Percentiles rank a stretch among this genome's conserved stretches.
These are phyloP conservation scores for Pristionchus pacificus DNA, from an alignment of 1,140 invertebrate genomes.

Conservation along the genomic window DNA sequence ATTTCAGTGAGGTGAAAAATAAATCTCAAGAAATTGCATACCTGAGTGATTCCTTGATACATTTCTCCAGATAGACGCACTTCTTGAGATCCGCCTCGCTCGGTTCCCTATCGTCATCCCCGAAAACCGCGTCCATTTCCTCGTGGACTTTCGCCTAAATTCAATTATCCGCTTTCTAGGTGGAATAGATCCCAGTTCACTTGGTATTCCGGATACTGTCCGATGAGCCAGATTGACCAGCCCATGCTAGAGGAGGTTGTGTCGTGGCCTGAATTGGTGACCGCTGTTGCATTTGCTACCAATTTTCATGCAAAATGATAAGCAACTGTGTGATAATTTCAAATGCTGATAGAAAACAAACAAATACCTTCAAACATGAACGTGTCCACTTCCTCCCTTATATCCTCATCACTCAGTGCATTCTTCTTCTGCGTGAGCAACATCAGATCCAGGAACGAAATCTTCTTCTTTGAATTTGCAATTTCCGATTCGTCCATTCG, in stretches of 20 bases:
- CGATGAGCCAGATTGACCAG: slow-evolving; percentile 60
- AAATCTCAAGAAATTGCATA: not conserved
- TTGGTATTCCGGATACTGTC: slow-evolving; percentile 62
- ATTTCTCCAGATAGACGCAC: slow-evolving; percentile 76
- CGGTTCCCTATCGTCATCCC: slow-evolving; percentile 71
- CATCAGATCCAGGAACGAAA: slow-evolving; percentile 77
- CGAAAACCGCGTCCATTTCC: slow-evolving; percentile 73
- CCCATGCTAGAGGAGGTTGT: slow-evolving; percentile 79
- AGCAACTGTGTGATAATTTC: not conserved
- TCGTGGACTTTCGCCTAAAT: slow-evolving; percentile 69
- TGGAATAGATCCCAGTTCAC: not conserved
- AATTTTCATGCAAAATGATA: too few species aligned
- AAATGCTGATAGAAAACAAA: not conserved
- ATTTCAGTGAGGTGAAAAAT: not conserved
- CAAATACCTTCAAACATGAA: slow-evolving; percentile 69
- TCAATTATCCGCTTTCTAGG: not conserved
- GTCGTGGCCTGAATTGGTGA: slow-evolving; percentile 73
- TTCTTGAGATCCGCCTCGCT: slow-evolving; percentile 75
- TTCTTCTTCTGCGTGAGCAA: slow-evolving; percentile 73
- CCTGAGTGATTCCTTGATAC: slow-evolving; percentile 72
- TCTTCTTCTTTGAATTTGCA: not conserved
- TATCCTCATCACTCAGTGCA: slow-evolving; percentile 60
- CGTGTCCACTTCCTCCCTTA: slow-evolving; percentile 72
- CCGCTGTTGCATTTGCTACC: too few species aligned
- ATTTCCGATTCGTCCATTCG: slow-evolving; percentile 1